phyloP scores from a whole-genome alignment of 2,888 invertebrate genomes.

The Dynastes tityus region DNA sequence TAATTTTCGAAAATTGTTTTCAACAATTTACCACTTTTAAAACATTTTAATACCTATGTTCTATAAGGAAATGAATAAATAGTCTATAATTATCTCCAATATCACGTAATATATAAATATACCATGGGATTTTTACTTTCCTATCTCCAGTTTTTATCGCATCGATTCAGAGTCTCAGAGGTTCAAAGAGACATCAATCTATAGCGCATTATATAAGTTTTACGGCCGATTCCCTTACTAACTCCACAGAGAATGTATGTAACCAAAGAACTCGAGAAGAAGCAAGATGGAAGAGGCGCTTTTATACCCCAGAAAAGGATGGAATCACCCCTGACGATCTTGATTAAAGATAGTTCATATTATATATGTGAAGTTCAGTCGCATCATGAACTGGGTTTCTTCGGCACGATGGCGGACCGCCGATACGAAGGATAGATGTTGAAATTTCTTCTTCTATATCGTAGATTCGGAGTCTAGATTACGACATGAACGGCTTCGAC shows the following conservation, averaged over 20 bases:
- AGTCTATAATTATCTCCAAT: too few species aligned
- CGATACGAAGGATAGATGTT: constrained; percentile 26
- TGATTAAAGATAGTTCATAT: constrained; percentile 32
- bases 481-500: background rate
- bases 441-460: constrained; percentile 19
- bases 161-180: background rate
- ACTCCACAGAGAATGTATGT: background rate
- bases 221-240: constrained; percentile 7
- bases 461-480: constrained; percentile 28
- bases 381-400: constrained; percentile 27
- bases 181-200: constrained; percentile 3
- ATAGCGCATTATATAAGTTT: constrained; percentile 12
- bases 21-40: too few species aligned
- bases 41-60: too few species aligned
- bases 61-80: too few species aligned
- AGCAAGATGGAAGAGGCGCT: background rate
- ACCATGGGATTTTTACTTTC: too few species aligned
- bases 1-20: too few species aligned
- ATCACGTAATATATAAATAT: too few species aligned
- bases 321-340: constrained; percentile 10
- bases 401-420: constrained; percentile 1
- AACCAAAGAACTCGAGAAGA: background rate
- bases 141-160: too few species aligned
- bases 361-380: constrained; percentile 30
- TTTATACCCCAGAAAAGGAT: background rate